A percentile compares a stretch with the other conserved stretches of the same genome.
These are phyloP conservation scores for Monarcha castaneiventris DNA, from an alignment of 2,113 vertebrate genomes.

Conservation along the genomic window DNA sequence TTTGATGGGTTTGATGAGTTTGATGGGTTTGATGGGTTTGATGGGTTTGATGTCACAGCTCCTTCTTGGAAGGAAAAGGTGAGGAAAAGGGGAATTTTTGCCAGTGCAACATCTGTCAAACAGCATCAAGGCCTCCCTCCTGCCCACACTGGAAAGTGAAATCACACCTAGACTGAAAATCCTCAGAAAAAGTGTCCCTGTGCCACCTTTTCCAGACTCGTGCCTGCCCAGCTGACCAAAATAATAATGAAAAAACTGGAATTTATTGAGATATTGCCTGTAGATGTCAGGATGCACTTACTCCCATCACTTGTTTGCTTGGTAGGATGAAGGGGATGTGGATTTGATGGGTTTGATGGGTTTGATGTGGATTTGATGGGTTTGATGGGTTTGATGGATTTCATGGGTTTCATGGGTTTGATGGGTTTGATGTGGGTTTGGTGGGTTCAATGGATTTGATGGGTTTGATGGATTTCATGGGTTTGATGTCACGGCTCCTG, in stretches of 20 bases:
- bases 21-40: background rate
- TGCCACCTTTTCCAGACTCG: too few relatives aligned
- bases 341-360: rapidly evolving
- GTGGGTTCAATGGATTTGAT: rapidly evolving
- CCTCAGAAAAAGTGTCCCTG: too few relatives aligned
- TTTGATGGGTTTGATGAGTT: background rate
- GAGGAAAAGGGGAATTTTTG: background rate
- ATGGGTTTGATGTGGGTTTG: background rate
- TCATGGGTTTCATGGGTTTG: background rate
- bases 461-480: background rate
- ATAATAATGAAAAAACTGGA: too few relatives aligned
- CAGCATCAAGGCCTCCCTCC: too few relatives aligned
- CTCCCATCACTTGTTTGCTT: too few relatives aligned
- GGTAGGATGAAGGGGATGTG: too few relatives aligned
- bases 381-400: too few relatives aligned
- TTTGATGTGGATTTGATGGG: background rate
- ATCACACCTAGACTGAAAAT: too few relatives aligned
- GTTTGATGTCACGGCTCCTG: rapidly evolving
- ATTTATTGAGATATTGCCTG: too few relatives aligned
- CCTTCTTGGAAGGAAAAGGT: background rate
- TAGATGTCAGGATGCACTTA: too few relatives aligned
- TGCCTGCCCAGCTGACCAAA: too few relatives aligned
- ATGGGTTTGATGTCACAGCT: rapidly evolving
- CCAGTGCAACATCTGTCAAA: background rate
- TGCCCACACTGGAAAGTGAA: too few relatives aligned